Evolutionary conservation across 2,797 vertebrate species (phyloP), one percentile per base, ranked within the genome.

Genomic region (Scyliorhinus canicula): DNA sequence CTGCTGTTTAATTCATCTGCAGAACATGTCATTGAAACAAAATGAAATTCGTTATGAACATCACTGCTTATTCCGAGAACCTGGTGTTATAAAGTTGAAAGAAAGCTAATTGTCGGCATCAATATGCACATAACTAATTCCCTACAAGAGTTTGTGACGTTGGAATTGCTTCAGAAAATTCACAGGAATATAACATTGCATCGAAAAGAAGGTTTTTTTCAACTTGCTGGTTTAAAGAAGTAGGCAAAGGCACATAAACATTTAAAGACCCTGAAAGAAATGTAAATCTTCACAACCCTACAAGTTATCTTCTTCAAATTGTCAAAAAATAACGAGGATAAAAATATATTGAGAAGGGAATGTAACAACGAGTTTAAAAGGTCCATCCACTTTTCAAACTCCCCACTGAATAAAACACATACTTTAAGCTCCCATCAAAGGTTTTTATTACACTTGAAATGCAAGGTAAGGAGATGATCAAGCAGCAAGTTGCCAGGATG

Each of bases 21-120:
- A 93, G 90, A 93, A 93, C 40, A 63, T n/a, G 40, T 88, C 85
- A 88, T 88, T 31, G 57, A 88, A 88, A 35, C 14, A 88, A 88
- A 28, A 55, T 88, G 1, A 21, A 44, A 93, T 12, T 4, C 47
- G 24, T 93, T 93, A 93, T 67, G 16, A 40, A n/a, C 52, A 57
- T 88, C 35, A 57, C 0, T 35, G 57, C 7, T 11, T 60, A 65
- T 60, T 28, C 44, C n/a, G 44, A 47, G 67, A 67, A 93, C 60
- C 24, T 67, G n/a, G 8, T 40, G n/a, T 93, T 63, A 63, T 63
- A n/a, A 47, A 40, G 21, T 93, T 65, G 21, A 63, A 44, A 21
- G 63, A 40, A 93, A 67, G 63, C 16, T 28, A 47, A 67, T 63
- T 65, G n/a, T 35, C 31, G 6, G 21, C 35, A 31, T 52, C 14